Base-by-base conservation (phyloP, 2,888 invertebrate genomes). In the Malthinus seriepunctatus region DNA sequence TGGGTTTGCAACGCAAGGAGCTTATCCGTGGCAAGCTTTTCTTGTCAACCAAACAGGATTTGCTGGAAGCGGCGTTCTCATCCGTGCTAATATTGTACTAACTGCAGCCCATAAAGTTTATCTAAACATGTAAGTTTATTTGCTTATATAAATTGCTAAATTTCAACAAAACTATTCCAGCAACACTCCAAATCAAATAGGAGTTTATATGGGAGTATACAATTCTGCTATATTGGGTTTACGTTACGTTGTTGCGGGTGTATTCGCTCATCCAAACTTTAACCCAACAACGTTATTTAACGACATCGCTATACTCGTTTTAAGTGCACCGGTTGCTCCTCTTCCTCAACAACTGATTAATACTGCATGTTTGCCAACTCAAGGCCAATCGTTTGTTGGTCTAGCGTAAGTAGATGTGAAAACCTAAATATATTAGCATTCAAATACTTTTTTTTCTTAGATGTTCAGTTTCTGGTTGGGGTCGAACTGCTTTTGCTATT, bases 391-490 rank as follows among this genome's bases (percentile, higher is more conserved):
- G 8, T 72, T 63, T 38, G 56, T 68, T 2, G 71, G 71, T 32
- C 67, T 67, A 65, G 65, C 51, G 70, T 70, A 63, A 55, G 63
- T 48, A 33, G 11, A 11, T 11, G 32, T 9, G 2, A 46, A 31
- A 3, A 8, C 12, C 14, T 42, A n/a, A 15, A 15, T 12, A 12
- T 12, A 6, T 23, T 42, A 4, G 1, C 10, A 15, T 42, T 42
- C 6, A 6, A 15, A 42, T 15, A 9, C 10, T 39, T 38, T 38
- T 9, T 32, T 8, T 54, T 68, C 64, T 31, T 57, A 81, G 81
- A 62, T 88, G 88, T 70, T 83, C 82, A 79, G 89, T 90, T 0
- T 81, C 89, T n/a, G 95, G 95, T 8, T 95, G 95, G 93, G 95
- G 95, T 9, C 90, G 92, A 73, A 83, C 91, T 65, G 86, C 88